Conservation (phyloP, 2,113 vertebrate genomes). For the Tinamus guttatus region DNA sequence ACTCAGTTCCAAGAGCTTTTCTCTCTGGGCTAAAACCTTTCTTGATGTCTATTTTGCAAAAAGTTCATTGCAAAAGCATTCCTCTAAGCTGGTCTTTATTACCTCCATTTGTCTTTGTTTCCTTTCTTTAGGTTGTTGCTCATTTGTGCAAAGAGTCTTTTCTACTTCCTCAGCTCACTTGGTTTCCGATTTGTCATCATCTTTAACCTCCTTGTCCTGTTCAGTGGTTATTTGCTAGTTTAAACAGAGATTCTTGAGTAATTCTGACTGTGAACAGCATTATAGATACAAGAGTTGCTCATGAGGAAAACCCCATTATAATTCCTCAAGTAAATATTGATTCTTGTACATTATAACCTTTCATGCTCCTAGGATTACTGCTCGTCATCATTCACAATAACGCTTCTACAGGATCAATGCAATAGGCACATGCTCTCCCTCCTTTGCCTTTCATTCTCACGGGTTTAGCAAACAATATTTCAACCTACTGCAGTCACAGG, state of each 20-base stretch:
- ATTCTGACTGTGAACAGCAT: neutral
- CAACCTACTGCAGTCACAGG: neutral
- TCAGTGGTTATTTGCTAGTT: neutral
- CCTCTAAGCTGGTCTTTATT: neutral
- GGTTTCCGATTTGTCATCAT: neutral
- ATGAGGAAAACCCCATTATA: neutral
- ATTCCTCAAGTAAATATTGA: neutral
- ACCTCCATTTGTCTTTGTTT: neutral
- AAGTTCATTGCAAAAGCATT: neutral
- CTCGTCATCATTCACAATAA: neutral
- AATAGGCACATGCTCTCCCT: neutral
- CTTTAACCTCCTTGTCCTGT: constrained; percentile 7
- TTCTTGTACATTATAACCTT: neutral
- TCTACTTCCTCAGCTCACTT: neutral
- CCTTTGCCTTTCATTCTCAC: neutral
- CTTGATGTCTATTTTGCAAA: neutral
- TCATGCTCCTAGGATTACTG: neutral
- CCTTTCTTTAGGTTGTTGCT: neutral
- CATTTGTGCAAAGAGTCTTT: neutral
- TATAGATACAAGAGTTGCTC: neutral
- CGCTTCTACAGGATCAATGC: neutral
- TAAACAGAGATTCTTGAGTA: constrained; percentile 9
- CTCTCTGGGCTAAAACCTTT: neutral
- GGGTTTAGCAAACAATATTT: neutral
- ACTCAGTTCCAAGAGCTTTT: neutral